Conservation (phyloP, 2,113 vertebrate species). For the Istiophorus platypterus region DNA sequence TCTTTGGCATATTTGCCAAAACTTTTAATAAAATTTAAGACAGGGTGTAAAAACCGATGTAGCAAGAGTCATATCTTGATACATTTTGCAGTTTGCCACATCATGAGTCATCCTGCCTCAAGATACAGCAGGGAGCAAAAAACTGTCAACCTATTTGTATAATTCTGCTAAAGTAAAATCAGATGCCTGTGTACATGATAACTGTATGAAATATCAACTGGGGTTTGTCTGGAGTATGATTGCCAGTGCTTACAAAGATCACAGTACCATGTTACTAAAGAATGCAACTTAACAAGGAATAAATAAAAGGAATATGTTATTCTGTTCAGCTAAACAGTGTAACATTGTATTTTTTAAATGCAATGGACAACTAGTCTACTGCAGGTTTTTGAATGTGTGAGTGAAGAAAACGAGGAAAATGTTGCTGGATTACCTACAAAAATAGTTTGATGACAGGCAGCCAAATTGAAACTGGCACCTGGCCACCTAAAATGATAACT, state of each 20-base stretch:
- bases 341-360: background rate
- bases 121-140: constrained; percentile 19
- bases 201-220: constrained; percentile 23
- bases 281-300: background rate
- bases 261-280: background rate
- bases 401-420: constrained; percentile 3
- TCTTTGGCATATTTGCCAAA: background rate
- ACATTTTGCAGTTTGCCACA: constrained; percentile 16
- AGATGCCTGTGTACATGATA: background rate
- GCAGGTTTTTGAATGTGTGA: background rate
- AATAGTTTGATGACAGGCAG: constrained; percentile 3
- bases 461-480: constrained; percentile 30
- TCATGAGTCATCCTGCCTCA: constrained; percentile 25
- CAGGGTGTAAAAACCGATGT: background rate
- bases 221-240: background rate
- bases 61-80: background rate
- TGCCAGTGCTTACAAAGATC: constrained; percentile 10
- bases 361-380: background rate
- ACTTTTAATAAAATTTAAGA: background rate
- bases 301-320: background rate
- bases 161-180: constrained; percentile 36
- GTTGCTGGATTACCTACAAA: constrained; percentile 24
- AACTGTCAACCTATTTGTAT: constrained; percentile 24
- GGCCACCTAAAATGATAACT: constrained; percentile 31
- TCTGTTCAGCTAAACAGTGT: background rate